Percentiles rank a stretch among this genome's conserved stretches.
Conservation (phyloP, 2,797 vertebrate species). For the Sparidentex hasta region DNA sequence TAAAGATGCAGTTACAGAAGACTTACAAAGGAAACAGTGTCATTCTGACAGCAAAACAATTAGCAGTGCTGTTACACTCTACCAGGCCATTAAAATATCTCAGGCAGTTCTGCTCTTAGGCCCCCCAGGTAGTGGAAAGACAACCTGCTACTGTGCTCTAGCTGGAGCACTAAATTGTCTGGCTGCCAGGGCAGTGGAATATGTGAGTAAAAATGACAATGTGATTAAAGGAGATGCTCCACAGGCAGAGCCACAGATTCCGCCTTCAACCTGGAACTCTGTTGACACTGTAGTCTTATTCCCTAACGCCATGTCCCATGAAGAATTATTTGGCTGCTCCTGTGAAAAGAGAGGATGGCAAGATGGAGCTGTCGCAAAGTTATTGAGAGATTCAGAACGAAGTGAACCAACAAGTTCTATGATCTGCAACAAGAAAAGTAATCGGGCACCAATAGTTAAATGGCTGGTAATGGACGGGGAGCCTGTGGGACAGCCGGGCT, state of each 20-base stretch:
- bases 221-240: slow-evolving; percentile 5
- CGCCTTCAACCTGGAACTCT: slow-evolving; percentile 56
- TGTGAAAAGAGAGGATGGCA: slow-evolving; percentile 79
- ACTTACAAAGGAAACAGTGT: slow-evolving; percentile 78
- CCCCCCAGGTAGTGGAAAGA: slow-evolving; percentile 90
- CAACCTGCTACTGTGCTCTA: slow-evolving; percentile 84
- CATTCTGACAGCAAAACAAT: slow-evolving; percentile 72
- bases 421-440: slow-evolving; percentile 18
- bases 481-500: slow-evolving; percentile 76
- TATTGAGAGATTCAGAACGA: slow-evolving; percentile 69
- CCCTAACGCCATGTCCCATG: slow-evolving; percentile 86
- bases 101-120: slow-evolving; percentile 88
- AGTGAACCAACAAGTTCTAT: slow-evolving; percentile 9
- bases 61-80: slow-evolving; percentile 78
- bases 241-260: slow-evolving; percentile 20
- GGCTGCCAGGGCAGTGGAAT: slow-evolving; percentile 53
- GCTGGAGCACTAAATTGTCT: slow-evolving; percentile 84
- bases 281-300: slow-evolving; percentile 85
- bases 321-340: slow-evolving; percentile 86
- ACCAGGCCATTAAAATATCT: slow-evolving; percentile 80
- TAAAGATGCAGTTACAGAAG: slow-evolving; percentile 73
- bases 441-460: slow-evolving; percentile 56
- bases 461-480: slow-evolving; percentile 91
- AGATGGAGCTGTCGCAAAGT: slow-evolving; percentile 85
- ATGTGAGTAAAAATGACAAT: slow-evolving; percentile 33